Evolutionary conservation across 2,113 vertebrate species (phyloP), one percentile per base, ranked within the genome.

Genomic region (Chloropsis hardwickii): DNA sequence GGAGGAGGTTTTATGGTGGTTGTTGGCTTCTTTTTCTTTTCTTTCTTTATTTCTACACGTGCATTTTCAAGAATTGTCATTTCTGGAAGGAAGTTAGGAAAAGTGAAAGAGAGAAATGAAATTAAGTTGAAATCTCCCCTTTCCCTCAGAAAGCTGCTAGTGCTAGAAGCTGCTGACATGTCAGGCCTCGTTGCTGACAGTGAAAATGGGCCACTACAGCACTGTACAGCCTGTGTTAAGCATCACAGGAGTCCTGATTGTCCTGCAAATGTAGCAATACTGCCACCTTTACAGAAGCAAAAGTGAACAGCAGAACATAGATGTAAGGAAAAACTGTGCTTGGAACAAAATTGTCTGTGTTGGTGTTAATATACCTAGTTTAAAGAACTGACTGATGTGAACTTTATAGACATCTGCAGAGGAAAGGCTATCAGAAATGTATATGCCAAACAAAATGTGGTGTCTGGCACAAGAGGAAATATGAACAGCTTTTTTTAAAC

Each of bases 11-110:
- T 94, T 77, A 62, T 83, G 37, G 42, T 83, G 66, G 14, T 78
- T 62, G 39, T 81, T 95, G 57, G 45, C 40, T 64, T 69, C 86
- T 78, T 78, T 74, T 66, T 11, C 19, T 76, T 90, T 78, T n/a
- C 21, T 82, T 94, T 81, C 12, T 88, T 77, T 86, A 48, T 81
- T 95, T 92, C 67, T 78, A 48, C 58, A 81, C 8, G 5, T 83
- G n/a, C 70, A 67, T 95, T 96, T 98, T 97, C 58, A 88, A 92
- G 81, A 93, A 92, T 69, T 81, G 56, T 95, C 25, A 61, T 96
- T 95, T 93, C 74, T 91, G 56, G 74, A 95, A 92, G 40, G 58
- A 81, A 94, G 31, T 86, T 96, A 90, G 67, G 50, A 56, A 85
- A 74, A 77, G 13, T 9, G 3, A 45, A 58, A 72, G 35, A 73